Evolutionary conservation across 2,888 invertebrate species (phyloP), one percentile per base, ranked within the genome.

Genomic region (Xiphydria camelus): DNA sequence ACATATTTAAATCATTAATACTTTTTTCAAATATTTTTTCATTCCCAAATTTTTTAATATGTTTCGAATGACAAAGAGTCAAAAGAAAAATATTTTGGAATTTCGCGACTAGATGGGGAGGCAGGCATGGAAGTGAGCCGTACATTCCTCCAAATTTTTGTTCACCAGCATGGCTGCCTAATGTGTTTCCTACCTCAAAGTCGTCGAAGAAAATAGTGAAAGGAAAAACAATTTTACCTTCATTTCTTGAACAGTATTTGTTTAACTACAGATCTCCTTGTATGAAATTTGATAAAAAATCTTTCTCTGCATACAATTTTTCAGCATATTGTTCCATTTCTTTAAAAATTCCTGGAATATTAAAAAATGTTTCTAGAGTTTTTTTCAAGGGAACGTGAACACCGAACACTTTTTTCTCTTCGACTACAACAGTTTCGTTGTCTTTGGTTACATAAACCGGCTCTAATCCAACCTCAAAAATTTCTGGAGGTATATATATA

Each of bases 91-190:
- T 47, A 18, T 46, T 46, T 6, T 36, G 18, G 12, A 47, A 23
- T 23, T 45, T 43, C 4, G 39, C 45, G 9, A 41, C 22, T 17
- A 51, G 40, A 45, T 53, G 41, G 19, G 49, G 52, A 14, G 57
- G 54, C 15, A 57, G 35, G 22, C 40, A 45, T 20, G 34, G 33
- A 3, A 55, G 21, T 4, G 51, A 47, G 0, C 47, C 41, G 25
- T 57, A 53, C 7, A 48, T 34, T 14, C 46, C 46, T 17, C 53
- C 52, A 7, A 54, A 39, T 44, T 55, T 51, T 39, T 55, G 42
- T 10, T 51, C 43, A 6, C 52, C 47, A 26, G 44, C 41, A 32
- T n/a, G n/a, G n/a, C n/a, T n/a, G n/a, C n/a, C n/a, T n/a, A n/a
- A n/a, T n/a, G n/a, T n/a, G n/a, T n/a, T n/a, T n/a, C n/a, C n/a